Conservation (phyloP, 2,113 vertebrate species). For the Rhynchopsitta pachyrhyncha region DNA sequence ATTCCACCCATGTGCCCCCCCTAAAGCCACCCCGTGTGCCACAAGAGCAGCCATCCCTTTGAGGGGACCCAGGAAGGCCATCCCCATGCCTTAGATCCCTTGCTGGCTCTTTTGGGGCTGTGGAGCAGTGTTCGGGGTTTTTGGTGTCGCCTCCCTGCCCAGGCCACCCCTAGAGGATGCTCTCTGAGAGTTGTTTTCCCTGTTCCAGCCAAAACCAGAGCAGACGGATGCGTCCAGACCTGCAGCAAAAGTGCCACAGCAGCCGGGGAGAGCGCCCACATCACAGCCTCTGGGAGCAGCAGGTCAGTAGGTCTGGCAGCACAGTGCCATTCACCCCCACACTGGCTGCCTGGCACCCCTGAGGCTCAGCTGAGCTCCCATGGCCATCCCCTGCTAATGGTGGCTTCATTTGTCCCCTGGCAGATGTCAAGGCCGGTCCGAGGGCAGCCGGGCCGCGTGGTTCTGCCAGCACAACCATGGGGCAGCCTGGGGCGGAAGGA, state of each 20-base stretch:
- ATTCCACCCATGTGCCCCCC: not conserved
- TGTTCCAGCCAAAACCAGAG: constrained; percentile 81
- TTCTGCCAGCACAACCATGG: constrained; percentile 70
- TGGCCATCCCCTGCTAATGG: not conserved
- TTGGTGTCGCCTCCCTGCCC: rapidly evolving
- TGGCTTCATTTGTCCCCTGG: not conserved
- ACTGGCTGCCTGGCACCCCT: not conserved
- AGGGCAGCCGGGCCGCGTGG: constrained; percentile 70
- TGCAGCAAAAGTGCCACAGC: constrained; percentile 81
- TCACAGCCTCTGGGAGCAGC: constrained; percentile 80
- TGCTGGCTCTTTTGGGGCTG: not conserved
- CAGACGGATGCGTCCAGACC: constrained; percentile 75
- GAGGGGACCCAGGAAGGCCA: not conserved
- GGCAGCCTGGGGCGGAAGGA: constrained; percentile 83
- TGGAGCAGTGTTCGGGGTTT: not conserved
- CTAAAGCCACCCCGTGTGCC: not conserved
- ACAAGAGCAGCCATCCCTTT: not conserved
- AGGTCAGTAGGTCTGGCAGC: constrained; percentile 72
- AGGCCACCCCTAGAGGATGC: rapidly evolving
- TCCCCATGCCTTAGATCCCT: not conserved
- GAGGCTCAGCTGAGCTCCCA: not conserved
- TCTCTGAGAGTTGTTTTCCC: constrained; percentile 1
- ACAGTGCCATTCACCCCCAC: not conserved
- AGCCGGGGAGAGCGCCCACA: constrained; percentile 76
- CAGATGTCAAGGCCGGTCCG: constrained; percentile 82